Evolutionary conservation across 1,140 invertebrate genomes (phyloP).

Genomic region (Ceratosolen solmsi): DNA sequence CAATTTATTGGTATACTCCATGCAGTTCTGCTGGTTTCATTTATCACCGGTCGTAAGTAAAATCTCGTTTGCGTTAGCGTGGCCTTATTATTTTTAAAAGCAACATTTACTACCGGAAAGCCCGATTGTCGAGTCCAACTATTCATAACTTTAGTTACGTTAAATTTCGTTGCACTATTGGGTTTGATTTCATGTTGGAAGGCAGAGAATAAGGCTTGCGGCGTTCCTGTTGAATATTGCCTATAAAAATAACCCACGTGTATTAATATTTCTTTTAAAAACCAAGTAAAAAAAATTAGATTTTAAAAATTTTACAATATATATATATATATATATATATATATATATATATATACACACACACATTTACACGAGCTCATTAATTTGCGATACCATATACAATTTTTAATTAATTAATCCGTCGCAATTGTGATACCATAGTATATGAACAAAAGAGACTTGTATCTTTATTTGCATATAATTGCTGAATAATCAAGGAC

Average conservation of each 20-base stretch:
- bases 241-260: slow-evolving; percentile 60
- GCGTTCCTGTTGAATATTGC: slow-evolving; percentile 79
- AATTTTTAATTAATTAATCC: no score
- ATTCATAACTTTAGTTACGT: slow-evolving; percentile 78
- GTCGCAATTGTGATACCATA: no score
- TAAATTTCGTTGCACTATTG: slow-evolving; percentile 59
- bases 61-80: slow-evolving; percentile 74
- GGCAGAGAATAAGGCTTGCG: slow-evolving; percentile 81
- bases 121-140: slow-evolving; percentile 88
- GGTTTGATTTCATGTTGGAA: slow-evolving; percentile 75
- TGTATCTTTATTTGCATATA: no score
- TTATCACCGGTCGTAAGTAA: slow-evolving; percentile 57
- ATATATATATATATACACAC: no score
- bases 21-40: slow-evolving; percentile 9
- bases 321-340: no score
- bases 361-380: no score
- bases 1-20: slow-evolving; percentile 78
- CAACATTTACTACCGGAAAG: slow-evolving; percentile 84
- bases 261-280: no score
- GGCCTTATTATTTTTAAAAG: slow-evolving; percentile 65
- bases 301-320: no score
- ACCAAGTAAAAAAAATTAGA: no score
- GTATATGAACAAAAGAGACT: no score
- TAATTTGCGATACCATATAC: no score
- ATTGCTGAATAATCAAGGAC: no score